Percentiles rank a stretch among this genome's conserved stretches.
phyloP scores from a whole-genome alignment of 2,888 invertebrate genomes.

The Herminia tarsipennalis region DNA sequence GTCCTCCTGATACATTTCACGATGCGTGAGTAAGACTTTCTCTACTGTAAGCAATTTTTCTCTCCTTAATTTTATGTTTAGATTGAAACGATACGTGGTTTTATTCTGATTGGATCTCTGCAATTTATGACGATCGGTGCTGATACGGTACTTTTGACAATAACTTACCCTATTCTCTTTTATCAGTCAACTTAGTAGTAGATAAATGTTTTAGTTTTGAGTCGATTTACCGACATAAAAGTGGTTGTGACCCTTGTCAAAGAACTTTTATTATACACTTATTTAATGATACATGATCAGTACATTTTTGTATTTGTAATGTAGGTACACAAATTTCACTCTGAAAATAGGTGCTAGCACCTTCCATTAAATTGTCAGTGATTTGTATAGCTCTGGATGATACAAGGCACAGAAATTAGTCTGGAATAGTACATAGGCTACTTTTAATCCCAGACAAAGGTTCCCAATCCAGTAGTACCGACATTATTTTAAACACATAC shows the following conservation, averaged over 20 bases:
- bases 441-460: no score
- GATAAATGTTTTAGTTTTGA: slow-evolving; percentile 11
- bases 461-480: no score
- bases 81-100: slow-evolving; percentile 41
- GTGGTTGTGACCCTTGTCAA: neutral
- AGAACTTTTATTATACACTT: slow-evolving; percentile 12
- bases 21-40: slow-evolving; percentile 38
- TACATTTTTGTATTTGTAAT: slow-evolving; percentile 17
- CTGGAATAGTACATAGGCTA: no score
- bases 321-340: no score
- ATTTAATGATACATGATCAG: slow-evolving; percentile 8
- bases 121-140: slow-evolving; percentile 12
- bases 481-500: no score
- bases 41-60: slow-evolving; percentile 42
- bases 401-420: no score
- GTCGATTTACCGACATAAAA: neutral
- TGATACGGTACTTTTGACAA: slow-evolving; percentile 5
- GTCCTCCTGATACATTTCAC: slow-evolving; percentile 63
- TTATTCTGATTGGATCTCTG: slow-evolving; percentile 36
- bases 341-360: no score
- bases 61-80: slow-evolving; percentile 46
- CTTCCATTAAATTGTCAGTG: no score
- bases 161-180: slow-evolving; percentile 11
- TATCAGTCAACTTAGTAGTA: slow-evolving; percentile 10
- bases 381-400: no score